phyloP scores from a whole-genome alignment of 2,888 invertebrate species.

The Phymatocera aterrima region DNA sequence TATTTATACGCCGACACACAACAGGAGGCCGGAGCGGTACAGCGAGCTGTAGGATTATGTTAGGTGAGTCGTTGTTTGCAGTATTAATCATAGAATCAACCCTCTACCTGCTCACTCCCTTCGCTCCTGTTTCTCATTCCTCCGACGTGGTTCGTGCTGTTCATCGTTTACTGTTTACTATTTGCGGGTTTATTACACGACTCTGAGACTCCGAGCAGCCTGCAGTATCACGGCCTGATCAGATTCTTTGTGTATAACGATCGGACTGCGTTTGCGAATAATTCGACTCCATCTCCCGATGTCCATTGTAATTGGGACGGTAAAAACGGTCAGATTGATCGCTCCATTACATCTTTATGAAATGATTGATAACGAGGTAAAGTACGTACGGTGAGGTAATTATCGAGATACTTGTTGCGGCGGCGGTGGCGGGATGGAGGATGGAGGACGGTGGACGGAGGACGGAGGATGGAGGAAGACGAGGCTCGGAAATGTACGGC shows the following conservation, averaged over 20 bases:
- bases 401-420: slow-evolving; percentile 70
- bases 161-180: slow-evolving; percentile 15
- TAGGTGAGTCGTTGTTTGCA: slow-evolving; percentile 59
- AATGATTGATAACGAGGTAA: slow-evolving; percentile 25
- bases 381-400: slow-evolving; percentile 68
- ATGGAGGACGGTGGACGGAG: background rate
- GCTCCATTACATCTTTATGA: background rate
- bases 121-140: slow-evolving; percentile 1
- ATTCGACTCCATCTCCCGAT: background rate
- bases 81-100: slow-evolving; percentile 65
- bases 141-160: background rate
- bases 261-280: background rate
- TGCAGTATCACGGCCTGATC: background rate
- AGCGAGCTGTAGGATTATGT: slow-evolving; percentile 48
- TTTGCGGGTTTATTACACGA: slow-evolving; percentile 11
- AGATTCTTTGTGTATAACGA: background rate
- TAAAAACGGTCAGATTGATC: background rate
- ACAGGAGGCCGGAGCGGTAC: background rate
- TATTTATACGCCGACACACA: background rate
- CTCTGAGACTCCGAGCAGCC: background rate
- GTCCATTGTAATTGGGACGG: slow-evolving; percentile 1
- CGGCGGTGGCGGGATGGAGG: slow-evolving; percentile 29
- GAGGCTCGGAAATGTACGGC: slow-evolving; percentile 5
- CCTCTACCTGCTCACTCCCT: slow-evolving; percentile 50
- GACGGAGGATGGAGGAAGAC: slow-evolving; percentile 12